Evolutionary conservation across 1,140 invertebrate genomes (phyloP).

Genomic region (Psilanteris sp.): DNA sequence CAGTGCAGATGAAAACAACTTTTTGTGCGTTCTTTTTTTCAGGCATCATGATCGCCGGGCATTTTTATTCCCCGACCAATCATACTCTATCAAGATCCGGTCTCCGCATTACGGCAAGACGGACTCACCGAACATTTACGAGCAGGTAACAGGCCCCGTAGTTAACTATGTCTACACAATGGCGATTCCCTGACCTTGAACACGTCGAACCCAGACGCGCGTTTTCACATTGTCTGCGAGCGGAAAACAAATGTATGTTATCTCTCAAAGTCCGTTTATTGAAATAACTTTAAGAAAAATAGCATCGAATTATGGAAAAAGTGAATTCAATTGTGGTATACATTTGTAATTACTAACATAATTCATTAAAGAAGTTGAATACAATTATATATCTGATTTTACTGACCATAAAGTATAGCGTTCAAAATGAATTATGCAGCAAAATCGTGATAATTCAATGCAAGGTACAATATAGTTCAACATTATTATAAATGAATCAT

Average conservation of each 20-base stretch:
- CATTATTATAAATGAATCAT: too few relatives aligned
- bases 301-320: too few relatives aligned
- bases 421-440: too few relatives aligned
- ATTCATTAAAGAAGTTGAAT: too few relatives aligned
- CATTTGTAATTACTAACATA: too few relatives aligned
- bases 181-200: slow-evolving; percentile 68
- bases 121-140: slow-evolving; percentile 30
- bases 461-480: too few relatives aligned
- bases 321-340: too few relatives aligned
- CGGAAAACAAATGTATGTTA: slow-evolving; percentile 41
- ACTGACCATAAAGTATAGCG: too few relatives aligned
- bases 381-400: too few relatives aligned
- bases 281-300: too few relatives aligned
- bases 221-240: slow-evolving; percentile 50
- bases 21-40: slow-evolving; percentile 28
- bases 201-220: slow-evolving; percentile 41
- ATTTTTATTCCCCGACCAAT: slow-evolving; percentile 43
- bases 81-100: slow-evolving; percentile 42
- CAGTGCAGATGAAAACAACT: too few relatives aligned
- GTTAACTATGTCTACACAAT: slow-evolving; percentile 68
- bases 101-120: slow-evolving; percentile 18
- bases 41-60: slow-evolving; percentile 29
- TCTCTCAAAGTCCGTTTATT: slow-evolving; percentile 9
- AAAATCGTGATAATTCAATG: too few relatives aligned
- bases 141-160: slow-evolving; percentile 70